Evolutionary conservation across 37 sponge, comb jelly and placozoan genomes (phyloP).

Genomic region (Aphrocallistes beatrix): DNA sequence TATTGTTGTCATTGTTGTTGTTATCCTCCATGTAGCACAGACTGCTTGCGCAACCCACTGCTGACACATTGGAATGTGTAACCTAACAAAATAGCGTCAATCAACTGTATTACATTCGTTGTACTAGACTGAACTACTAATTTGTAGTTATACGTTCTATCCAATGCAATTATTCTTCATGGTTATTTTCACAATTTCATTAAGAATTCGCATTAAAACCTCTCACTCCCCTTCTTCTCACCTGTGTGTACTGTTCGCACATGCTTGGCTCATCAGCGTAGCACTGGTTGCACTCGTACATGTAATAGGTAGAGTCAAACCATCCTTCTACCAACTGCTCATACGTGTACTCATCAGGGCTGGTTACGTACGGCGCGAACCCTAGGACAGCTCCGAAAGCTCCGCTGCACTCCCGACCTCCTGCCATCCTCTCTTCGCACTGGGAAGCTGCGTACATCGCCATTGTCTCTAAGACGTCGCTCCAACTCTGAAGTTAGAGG

Average conservation of each 20-base stretch:
- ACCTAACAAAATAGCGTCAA: background rate
- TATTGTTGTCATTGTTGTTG: background rate
- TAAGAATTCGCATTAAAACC: too few relatives aligned
- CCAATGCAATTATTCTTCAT: too few relatives aligned
- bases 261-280: background rate
- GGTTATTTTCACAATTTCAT: too few relatives aligned
- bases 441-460: background rate
- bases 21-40: constrained; percentile 19
- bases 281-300: constrained; percentile 12
- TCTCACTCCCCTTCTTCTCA: too few relatives aligned
- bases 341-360: background rate
- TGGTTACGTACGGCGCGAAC: background rate
- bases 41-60: constrained; percentile 12
- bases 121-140: too few relatives aligned
- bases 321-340: background rate
- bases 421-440: background rate
- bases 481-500: background rate
- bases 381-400: background rate
- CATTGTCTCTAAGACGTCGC: background rate
- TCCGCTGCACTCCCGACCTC: background rate
- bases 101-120: too few relatives aligned
- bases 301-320: constrained; percentile 11
- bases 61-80: background rate
- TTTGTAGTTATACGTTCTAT: too few relatives aligned
- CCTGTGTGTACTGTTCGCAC: constrained; percentile 9